A percentile compares a stretch with the other conserved stretches of the same genome.
These are phyloP conservation scores for Drosophila birchii DNA, from an alignment of 2,888 invertebrate species.

Conservation along the genomic window DNA sequence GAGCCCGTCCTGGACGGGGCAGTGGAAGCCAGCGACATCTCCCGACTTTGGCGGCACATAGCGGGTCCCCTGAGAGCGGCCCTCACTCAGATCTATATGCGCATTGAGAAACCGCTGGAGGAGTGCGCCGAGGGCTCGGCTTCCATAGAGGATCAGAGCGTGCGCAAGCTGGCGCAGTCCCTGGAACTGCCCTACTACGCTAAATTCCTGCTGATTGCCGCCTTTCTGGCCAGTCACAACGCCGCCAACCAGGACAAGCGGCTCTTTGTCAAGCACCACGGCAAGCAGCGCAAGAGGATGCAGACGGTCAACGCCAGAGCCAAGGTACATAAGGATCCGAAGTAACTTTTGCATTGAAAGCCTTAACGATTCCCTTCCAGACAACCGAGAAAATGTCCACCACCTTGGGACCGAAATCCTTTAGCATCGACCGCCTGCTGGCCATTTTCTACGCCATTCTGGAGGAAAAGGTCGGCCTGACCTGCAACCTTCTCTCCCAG, in stretches of 20 bases:
- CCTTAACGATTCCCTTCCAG: slow-evolving; percentile 53
- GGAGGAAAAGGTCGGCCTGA: slow-evolving; percentile 92
- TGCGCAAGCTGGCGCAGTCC: slow-evolving; percentile 87
- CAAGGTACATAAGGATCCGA: slow-evolving; percentile 81
- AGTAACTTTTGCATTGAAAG: neutral
- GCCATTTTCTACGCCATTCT: slow-evolving; percentile 96
- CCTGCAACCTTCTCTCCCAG: slow-evolving; percentile 94
- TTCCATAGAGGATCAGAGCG: slow-evolving; percentile 73
- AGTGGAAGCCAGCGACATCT: slow-evolving; percentile 87
- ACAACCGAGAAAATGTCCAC: slow-evolving; percentile 87
- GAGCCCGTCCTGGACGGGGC: slow-evolving; percentile 90
- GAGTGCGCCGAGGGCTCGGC: slow-evolving; percentile 18
- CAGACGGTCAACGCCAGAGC: slow-evolving; percentile 87
- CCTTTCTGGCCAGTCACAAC: slow-evolving; percentile 96
- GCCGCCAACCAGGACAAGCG: slow-evolving; percentile 94
- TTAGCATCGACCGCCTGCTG: slow-evolving; percentile 91
- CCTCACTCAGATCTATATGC: slow-evolving; percentile 91
- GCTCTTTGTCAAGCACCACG: slow-evolving; percentile 92
- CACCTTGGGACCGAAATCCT: slow-evolving; percentile 92
- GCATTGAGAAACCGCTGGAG: slow-evolving; percentile 85
- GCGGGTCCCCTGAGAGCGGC: slow-evolving; percentile 90
- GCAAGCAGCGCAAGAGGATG: slow-evolving; percentile 89
- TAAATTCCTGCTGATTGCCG: slow-evolving; percentile 94
- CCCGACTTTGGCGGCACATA: slow-evolving; percentile 92
- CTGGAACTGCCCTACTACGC: slow-evolving; percentile 95